These are phyloP conservation scores for Caenorhabditis remanei DNA, from an alignment of 1,140 invertebrate genomes.

Conservation along the genomic window DNA sequence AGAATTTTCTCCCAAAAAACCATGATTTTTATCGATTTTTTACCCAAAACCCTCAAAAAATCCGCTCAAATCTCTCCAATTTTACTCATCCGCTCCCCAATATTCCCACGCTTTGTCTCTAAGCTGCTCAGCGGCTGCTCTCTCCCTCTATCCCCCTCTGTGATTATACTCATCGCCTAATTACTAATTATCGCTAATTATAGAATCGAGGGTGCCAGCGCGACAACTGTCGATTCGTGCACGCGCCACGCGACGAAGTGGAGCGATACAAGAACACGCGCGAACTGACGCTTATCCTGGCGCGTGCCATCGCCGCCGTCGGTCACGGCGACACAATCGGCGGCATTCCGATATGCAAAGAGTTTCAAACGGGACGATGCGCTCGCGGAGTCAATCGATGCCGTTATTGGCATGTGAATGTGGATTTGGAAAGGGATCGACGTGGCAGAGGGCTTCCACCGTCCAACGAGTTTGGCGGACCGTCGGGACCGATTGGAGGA, in stretches of 20 bases:
- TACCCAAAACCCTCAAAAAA: neutral
- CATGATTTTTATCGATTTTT: neutral
- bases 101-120: conserved; percentile 18
- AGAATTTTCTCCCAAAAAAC: too few species aligned
- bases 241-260: conserved; percentile 73
- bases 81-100: conserved; percentile 8
- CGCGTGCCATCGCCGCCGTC: conserved; percentile 74
- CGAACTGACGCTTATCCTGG: conserved; percentile 72
- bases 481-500: neutral
- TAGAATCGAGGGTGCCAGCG: conserved; percentile 75
- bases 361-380: conserved; percentile 70
- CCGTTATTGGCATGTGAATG: conserved; percentile 71
- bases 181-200: neutral
- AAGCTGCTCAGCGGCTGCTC: conserved; percentile 2
- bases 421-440: conserved; percentile 68
- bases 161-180: neutral
- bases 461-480: conserved; percentile 25
- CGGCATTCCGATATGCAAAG: conserved; percentile 76
- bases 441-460: conserved; percentile 60
- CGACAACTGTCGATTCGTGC: conserved; percentile 75
- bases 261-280: conserved; percentile 73
- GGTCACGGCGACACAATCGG: conserved; percentile 72
- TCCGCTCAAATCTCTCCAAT: neutral
- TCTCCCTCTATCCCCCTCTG: neutral
- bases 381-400: conserved; percentile 67